These are phyloP conservation scores for Cryptocephalus moraei DNA, from an alignment of 2,888 invertebrate genomes.

Conservation along the genomic window DNA sequence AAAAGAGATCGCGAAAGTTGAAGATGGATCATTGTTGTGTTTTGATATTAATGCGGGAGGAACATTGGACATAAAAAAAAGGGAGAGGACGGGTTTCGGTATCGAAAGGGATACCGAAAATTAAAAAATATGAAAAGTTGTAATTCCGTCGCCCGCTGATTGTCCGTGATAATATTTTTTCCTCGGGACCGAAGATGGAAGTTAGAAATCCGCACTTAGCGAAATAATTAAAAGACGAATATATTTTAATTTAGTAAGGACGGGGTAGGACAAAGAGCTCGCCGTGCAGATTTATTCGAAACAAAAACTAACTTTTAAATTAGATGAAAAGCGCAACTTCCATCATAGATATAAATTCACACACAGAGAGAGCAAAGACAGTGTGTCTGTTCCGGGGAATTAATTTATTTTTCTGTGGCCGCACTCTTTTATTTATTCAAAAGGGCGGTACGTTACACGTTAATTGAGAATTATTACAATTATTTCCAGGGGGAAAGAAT, in stretches of 20 bases:
- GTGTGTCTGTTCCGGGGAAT: conserved; percentile 25
- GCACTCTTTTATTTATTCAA: conserved; percentile 29
- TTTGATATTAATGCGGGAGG: too few species aligned
- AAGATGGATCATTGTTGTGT: too few species aligned
- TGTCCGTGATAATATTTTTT: too few species aligned
- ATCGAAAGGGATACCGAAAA: too few species aligned
- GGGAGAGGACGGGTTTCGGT: too few species aligned
- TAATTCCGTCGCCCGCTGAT: too few species aligned
- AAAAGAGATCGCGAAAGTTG: too few species aligned
- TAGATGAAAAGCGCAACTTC: conserved; percentile 33
- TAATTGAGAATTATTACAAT: conserved; percentile 32
- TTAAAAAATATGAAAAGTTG: too few species aligned
- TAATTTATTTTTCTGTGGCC: conserved; percentile 27
- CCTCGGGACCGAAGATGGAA: background rate
- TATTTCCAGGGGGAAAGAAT: conserved; percentile 29
- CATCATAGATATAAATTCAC: conserved; percentile 28
- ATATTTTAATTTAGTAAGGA: conserved; percentile 13
- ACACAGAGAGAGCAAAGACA: background rate
- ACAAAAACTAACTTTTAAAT: conserved; percentile 31
- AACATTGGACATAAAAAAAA: too few species aligned
- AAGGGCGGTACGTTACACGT: conserved; percentile 12
- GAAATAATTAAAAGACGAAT: conserved; percentile 13
- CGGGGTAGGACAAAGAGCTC: background rate
- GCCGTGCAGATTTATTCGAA: too few species aligned
- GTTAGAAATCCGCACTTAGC: conserved; percentile 7